Percentiles rank a stretch among this genome's conserved stretches.
Evolutionary conservation across 2,888 invertebrate species (phyloP).

Genomic region (Sceliomorpha sp.): DNA sequence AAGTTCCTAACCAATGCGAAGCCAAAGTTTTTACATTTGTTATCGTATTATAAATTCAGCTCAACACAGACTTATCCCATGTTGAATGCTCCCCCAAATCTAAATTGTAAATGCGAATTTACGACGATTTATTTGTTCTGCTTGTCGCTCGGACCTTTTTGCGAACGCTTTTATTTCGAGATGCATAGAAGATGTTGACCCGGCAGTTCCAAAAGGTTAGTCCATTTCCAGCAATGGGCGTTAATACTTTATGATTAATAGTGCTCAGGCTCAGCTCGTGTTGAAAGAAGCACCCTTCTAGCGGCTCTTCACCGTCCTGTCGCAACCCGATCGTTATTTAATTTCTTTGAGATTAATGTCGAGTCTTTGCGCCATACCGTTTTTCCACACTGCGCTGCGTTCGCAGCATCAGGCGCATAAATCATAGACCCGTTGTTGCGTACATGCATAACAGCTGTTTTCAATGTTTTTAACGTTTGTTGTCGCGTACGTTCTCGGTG

Average conservation of each 20-base stretch:
- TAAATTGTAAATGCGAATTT: no score
- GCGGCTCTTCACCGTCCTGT: conserved; percentile 44
- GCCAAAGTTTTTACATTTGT: no score
- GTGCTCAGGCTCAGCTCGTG: conserved; percentile 45
- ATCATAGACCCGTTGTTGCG: conserved; percentile 48
- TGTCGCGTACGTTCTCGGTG: conserved; percentile 30
- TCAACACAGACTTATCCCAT: no score
- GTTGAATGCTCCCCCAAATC: no score
- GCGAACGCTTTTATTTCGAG: conserved; percentile 20
- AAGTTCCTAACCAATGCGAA: no score
- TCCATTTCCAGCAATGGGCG: conserved; percentile 55
- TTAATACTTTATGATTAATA: conserved; percentile 56
- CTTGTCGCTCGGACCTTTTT: conserved; percentile 15
- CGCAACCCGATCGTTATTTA: conserved; percentile 57
- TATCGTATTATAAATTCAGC: no score
- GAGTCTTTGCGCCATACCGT: conserved; percentile 34
- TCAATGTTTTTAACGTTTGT: conserved; percentile 37
- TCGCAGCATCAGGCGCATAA: conserved; percentile 44
- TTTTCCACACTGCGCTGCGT: conserved; percentile 19
- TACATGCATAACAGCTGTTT: conserved; percentile 37
- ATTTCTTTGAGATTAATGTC: conserved; percentile 57
- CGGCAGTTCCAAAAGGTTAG: conserved; percentile 33
- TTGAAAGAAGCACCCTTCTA: conserved; percentile 48
- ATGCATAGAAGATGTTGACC: conserved; percentile 20
- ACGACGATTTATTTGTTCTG: conserved; percentile 17